Evolutionary conservation across 2,888 invertebrate species (phyloP), one percentile per base, ranked within the genome.

Genomic region (Copidosoma aretas): DNA sequence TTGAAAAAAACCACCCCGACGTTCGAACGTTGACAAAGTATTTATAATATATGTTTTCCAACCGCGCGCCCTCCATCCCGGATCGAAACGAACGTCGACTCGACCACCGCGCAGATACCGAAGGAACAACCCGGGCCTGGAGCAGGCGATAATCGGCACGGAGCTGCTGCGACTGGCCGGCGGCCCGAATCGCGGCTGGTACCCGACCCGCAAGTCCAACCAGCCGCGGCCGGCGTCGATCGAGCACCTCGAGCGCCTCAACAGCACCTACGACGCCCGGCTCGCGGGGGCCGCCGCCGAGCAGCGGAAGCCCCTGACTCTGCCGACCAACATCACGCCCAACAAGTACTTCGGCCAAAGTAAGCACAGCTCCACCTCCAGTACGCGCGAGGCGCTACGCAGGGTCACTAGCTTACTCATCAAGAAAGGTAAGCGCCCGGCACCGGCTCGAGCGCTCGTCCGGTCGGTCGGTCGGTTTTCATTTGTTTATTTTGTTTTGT

Each of bases 391-490:
- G 84, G 94, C 94, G 71, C 87, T 94, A 76, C 88, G 94, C 80
- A 90, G 94, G 84, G 94, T 94, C 81, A 94, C 94, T 83, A 94
- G 94, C 88, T 89, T 94, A 84, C 89, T 94, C 84, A 94, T 94
- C 85, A 88, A 92, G 84, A 92, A 92, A 88, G 92, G 92, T 92
- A 85, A 88, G 88, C 81, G 83, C 77, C n/a, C 79, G 82, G 81
- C 46, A 46, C 43, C 32, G 43, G 43, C 15, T 46, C 12, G 43
- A 46, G 43, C 43, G 43, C 43, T 46, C 43, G 3, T 17, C 32
- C 32, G 32, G 32, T 49, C 49, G 49, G 49, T n/a, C 32, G 8
- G 32, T 32, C 32, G 32, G 32, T 32, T 52, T 12, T 52, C 43
- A 8, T 32, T 32, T 32, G 3, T 32, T 32, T 32, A 5, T 32